Base-by-base conservation (phyloP, 2,888 invertebrate species). In the Perizoma affinitatum region DNA sequence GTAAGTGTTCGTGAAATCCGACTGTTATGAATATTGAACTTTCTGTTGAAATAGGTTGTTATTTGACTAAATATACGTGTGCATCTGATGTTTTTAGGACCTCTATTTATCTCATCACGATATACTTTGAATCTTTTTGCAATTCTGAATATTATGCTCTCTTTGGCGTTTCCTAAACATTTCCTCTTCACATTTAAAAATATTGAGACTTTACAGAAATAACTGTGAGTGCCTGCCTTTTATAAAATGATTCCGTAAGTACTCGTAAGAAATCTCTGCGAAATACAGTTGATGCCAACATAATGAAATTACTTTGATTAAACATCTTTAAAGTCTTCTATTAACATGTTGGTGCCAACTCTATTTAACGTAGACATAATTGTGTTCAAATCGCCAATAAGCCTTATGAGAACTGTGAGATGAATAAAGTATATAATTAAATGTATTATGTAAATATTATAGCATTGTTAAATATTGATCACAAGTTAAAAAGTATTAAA, bases 331-430 rank as follows among this genome's bases (percentile, higher is more conserved):
- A 58, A 51, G 34, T 9, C 53, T 34, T 60, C 44, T 44, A 45
- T 48, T 22, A 55, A 11, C 53, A 45, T 40, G 46, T 57, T 66
- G 56, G 61, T 52, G 57, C 60, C 67, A 64, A 63, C 34, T 42
- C 7, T 58, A 48, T 56, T 50, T 51, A 55, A 51, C 54, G 43
- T 48, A 77, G 72, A 66, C 70, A 80, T 10, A 3, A 44, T 54
- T 86, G 88, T 90, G 88, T 89, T 90, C 87, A 88, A 81, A 70
- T 83, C 81, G 86, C 86, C 86, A 85, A 84, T 70, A 78, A 87
- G 90, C 88, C 90, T 91, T 90, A 88, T 69, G 84, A 84, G 86
- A 88, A 89, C 90, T 90, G 90, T 90, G 90, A 90, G 84, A 86
- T 83, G 80, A 84, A 80, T 82, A 83, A 70, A 75, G 79, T 75